Conservation (phyloP, 2,113 vertebrate genomes). For the Malurus melanocephalus region DNA sequence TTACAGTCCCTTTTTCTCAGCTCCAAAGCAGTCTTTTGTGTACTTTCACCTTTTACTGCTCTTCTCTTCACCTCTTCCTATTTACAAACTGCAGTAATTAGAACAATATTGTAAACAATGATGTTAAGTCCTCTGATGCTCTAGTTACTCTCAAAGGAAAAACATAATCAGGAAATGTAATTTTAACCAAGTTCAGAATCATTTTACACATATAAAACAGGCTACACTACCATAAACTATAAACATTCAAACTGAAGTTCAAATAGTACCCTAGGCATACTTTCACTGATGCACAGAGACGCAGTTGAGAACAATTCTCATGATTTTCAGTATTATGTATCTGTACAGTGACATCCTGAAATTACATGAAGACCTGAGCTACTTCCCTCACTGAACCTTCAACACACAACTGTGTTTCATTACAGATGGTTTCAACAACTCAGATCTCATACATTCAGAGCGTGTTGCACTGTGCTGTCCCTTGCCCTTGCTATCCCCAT, state of each 20-base stretch:
- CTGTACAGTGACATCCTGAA: not conserved
- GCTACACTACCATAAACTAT: not conserved
- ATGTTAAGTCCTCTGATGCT: not conserved
- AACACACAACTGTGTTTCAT: not conserved
- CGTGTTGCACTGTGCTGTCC: not conserved
- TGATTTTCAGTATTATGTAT: not conserved
- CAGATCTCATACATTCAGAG: rapidly evolving
- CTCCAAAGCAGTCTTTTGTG: not conserved
- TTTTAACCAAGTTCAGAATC: not conserved
- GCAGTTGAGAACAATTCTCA: not conserved
- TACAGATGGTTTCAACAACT: not conserved
- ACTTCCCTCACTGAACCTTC: not conserved
- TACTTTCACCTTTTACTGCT: not conserved
- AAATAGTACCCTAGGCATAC: not conserved
- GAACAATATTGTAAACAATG: not conserved
- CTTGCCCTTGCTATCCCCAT: not conserved
- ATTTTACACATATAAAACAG: not conserved
- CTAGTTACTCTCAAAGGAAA: not conserved
- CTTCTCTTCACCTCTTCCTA: not conserved
- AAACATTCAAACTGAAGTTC: not conserved
- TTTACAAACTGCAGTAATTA: not conserved
- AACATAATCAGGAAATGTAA: not conserved
- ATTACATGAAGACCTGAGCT: not conserved
- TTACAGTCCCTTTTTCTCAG: not conserved
- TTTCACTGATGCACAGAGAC: not conserved